Evolutionary conservation across 2,888 invertebrate genomes (phyloP).

Genomic region (Ferrisia virgata): DNA sequence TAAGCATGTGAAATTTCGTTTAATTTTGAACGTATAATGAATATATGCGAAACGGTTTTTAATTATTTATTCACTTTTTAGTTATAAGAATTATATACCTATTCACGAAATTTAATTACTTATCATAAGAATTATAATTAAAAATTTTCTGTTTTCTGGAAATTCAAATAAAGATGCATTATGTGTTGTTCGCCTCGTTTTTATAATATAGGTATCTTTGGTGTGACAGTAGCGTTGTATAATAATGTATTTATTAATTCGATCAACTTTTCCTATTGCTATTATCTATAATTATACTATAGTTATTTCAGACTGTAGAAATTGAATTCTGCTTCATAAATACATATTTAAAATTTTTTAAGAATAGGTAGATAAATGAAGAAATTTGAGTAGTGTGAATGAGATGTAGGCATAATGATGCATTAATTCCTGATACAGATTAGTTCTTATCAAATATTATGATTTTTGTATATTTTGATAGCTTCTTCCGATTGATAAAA

Average conservation of each 20-base stretch:
- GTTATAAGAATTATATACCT: neutral
- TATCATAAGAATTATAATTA: neutral
- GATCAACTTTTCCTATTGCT: neutral
- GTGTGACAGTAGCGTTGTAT: neutral
- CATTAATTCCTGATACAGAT: too few species aligned
- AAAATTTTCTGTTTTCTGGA: neutral
- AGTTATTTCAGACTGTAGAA: neutral
- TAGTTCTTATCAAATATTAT: too few species aligned
- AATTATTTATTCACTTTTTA: neutral
- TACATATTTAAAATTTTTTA: neutral
- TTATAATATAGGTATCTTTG: neutral
- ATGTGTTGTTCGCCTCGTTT: neutral
- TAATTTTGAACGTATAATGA: neutral
- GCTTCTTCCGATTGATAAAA: too few species aligned
- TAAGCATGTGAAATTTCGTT: neutral
- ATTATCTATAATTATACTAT: neutral
- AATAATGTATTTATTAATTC: neutral
- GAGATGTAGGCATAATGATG: too few species aligned
- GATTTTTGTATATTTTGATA: too few species aligned
- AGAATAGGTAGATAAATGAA: too few species aligned
- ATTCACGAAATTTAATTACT: neutral
- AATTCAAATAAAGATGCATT: conserved; percentile 9
- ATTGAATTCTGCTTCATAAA: neutral
- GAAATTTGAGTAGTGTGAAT: too few species aligned
- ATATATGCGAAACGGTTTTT: neutral